These are phyloP conservation scores for Elephas maximus DNA, from an alignment of 2,113 vertebrate species.

Conservation along the genomic window DNA sequence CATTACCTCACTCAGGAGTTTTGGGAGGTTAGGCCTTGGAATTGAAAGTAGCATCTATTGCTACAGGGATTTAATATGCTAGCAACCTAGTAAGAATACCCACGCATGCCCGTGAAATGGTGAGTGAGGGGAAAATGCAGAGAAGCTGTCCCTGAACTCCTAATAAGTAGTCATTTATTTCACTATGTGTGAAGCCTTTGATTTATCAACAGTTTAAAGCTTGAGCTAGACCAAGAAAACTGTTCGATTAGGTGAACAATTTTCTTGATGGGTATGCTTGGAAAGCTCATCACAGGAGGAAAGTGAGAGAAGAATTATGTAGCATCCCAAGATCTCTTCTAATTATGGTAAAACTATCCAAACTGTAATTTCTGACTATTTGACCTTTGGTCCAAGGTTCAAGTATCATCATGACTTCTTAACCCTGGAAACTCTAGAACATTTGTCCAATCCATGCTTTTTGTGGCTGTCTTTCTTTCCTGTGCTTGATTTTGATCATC, in stretches of 20 bases:
- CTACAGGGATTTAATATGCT: background rate
- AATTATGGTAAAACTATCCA: background rate
- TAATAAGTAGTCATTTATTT: background rate
- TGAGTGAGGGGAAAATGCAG: background rate
- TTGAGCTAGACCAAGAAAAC: background rate
- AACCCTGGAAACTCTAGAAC: background rate
- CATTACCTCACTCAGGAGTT: background rate
- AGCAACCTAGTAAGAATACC: background rate
- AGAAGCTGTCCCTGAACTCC: background rate
- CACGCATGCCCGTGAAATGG: background rate
- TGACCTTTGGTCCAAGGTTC: background rate
- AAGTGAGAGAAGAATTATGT: background rate
- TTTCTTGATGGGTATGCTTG: background rate
- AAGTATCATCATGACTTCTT: background rate
- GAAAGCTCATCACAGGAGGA: background rate
- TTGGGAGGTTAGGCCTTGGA: background rate
- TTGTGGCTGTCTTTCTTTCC: background rate
- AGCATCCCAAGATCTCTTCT: background rate
- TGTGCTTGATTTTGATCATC: constrained; percentile 41
- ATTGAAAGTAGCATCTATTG: background rate
- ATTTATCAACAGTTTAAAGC: background rate
- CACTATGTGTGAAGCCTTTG: background rate
- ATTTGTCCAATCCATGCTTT: background rate
- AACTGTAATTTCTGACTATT: background rate
- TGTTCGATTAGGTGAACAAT: background rate